Percentiles rank a stretch among this genome's conserved stretches.
Evolutionary conservation across 2,113 vertebrate species (phyloP).

Genomic region (Vireo altiloquus): DNA sequence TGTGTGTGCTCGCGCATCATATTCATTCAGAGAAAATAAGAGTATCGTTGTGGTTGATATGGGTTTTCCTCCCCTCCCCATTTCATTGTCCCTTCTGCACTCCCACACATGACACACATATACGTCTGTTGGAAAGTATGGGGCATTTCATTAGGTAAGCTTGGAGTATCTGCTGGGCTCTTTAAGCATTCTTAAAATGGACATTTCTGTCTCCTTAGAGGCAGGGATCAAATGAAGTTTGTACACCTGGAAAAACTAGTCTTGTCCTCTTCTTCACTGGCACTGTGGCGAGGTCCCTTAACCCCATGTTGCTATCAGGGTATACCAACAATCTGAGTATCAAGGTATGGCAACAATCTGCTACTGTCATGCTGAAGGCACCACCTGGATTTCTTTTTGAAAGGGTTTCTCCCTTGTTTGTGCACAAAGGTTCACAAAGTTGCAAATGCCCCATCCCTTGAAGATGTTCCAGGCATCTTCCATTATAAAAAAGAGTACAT

Average conservation of each 20-base stretch:
- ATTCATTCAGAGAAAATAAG: not conserved
- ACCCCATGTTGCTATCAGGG: not conserved
- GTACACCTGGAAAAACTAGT: not conserved
- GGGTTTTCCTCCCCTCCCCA: not conserved
- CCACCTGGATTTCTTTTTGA: not conserved
- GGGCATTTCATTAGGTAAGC: not conserved
- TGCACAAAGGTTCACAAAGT: not conserved
- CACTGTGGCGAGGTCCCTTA: fast-evolving
- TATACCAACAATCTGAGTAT: not conserved
- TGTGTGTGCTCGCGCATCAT: not conserved
- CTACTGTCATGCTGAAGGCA: not conserved
- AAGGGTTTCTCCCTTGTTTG: not conserved
- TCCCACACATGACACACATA: not conserved
- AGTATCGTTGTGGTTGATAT: not conserved
- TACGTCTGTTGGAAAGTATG: not conserved
- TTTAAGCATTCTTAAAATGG: not conserved
- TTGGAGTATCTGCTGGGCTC: not conserved
- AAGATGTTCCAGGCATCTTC: not conserved
- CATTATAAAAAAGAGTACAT: not conserved
- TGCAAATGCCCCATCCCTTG: not conserved
- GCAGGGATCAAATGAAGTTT: not conserved
- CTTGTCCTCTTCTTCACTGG: not conserved
- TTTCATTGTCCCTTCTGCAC: not conserved
- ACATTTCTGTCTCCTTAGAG: not conserved
- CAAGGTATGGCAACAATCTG: not conserved